Evolutionary conservation across 2,113 vertebrate genomes (phyloP), one percentile per base, ranked within the genome.

Genomic region (Malurus cyaneus): DNA sequence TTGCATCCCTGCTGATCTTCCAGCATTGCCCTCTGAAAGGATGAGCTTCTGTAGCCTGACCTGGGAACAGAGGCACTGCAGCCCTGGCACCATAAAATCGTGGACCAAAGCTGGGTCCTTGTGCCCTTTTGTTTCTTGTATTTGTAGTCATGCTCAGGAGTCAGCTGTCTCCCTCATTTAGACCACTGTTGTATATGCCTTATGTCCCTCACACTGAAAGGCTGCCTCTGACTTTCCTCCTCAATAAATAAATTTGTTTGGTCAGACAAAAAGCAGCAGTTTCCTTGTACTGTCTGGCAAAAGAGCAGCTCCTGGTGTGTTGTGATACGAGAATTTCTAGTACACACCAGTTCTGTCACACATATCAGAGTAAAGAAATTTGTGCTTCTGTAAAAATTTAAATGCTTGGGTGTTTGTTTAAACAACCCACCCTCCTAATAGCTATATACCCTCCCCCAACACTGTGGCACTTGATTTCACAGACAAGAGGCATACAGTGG

Each of bases 361-460:
- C 9, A 2, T 6, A 41, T 65, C 46, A 50, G 20, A 13, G 11
- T 49, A 42, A 67, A 46, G 29, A 41, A 62, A 47, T 17, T 32
- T 39, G 5, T 11, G 9, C 49, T 72, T 80, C 12, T 53, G 8
- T 41, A 9, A 54, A 69, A 81, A 25, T 28, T 26, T 18, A 44
- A 46, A 66, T 42, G 5, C 10, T 54, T 69, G 4, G 4, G 0
- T 31, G 2, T 64, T 61, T 16, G 10, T 54, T 57, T 81, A 60
- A 74, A 18, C 5, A 29, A 11, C 5, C 32, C 25, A 7, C 25
- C 26, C 5, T 64, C 5, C 29, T 29, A 8, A 0, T 10, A 67
- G 5, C 8, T 39, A 11, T 39, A 11, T 39, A 39, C 39, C 39
- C 39, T 39, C 39, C 4, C 17, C 9, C 1, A 20, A 0, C 3